Conservation (phyloP, 2,797 vertebrate genomes). For the Urophycis tenuis region DNA sequence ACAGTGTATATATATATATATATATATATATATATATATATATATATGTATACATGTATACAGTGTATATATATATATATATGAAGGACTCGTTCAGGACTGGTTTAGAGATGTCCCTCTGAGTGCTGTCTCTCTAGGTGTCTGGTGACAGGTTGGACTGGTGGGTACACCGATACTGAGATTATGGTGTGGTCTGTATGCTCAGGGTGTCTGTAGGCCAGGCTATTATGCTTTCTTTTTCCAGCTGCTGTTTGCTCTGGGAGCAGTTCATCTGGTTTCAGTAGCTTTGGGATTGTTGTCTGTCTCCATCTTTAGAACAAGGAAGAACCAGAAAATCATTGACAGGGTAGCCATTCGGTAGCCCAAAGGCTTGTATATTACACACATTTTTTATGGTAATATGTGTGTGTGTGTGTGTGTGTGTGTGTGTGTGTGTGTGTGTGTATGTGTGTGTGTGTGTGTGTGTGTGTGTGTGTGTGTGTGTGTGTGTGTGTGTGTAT, state of each 20-base stretch:
- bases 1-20: not conserved
- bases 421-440: slow-evolving; percentile 17
- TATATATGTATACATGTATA: no score
- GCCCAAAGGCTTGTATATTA: not conserved
- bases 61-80: no score
- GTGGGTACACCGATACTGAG: slow-evolving; percentile 42
- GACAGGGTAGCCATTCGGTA: not conserved
- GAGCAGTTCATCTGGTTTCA: slow-evolving; percentile 58
- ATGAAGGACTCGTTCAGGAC: no score
- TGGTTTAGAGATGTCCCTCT: not conserved
- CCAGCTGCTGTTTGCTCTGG: slow-evolving; percentile 51
- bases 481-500: no score
- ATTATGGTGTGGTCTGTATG: slow-evolving; percentile 46
- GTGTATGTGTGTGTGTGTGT: slow-evolving; percentile 9
- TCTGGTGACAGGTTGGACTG: not conserved
- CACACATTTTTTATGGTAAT: not conserved
- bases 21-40: not conserved
- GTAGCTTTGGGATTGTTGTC: slow-evolving; percentile 36
- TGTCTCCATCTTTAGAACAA: slow-evolving; percentile 13
- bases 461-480: slow-evolving; percentile 8
- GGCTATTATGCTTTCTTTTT: slow-evolving; percentile 34
- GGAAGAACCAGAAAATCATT: slow-evolving; percentile 25
- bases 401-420: slow-evolving; percentile 8
- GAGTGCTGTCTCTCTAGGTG: not conserved
- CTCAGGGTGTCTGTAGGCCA: slow-evolving; percentile 46